phyloP scores from a whole-genome alignment of 2,888 invertebrate genomes.

The Drosophila setosimentum region DNA sequence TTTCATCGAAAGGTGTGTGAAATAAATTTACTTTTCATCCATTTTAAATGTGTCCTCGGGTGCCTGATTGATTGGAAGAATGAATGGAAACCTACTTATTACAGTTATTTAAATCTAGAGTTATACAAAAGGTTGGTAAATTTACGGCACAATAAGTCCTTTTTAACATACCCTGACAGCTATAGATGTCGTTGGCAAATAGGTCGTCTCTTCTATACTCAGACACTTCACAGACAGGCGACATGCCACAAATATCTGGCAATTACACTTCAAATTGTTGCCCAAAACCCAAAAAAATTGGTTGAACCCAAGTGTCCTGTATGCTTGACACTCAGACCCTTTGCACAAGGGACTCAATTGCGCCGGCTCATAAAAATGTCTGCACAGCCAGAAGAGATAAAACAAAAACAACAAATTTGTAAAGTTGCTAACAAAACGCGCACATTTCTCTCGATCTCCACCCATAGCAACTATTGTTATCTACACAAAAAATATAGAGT shows the following conservation, averaged over 20 bases:
- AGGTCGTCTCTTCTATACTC: constrained; percentile 3
- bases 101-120: constrained; percentile 1
- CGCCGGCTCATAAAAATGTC: constrained; percentile 72
- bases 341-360: constrained; percentile 18
- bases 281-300: constrained; percentile 42
- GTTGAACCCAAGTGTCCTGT: constrained; percentile 19
- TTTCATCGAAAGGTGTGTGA: constrained; percentile 32
- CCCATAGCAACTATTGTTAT: constrained; percentile 51
- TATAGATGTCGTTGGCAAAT: constrained; percentile 50
- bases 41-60: constrained; percentile 29
- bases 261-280: constrained; percentile 54
- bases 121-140: constrained; percentile 1
- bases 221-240: constrained; percentile 41
- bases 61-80: constrained; percentile 58
- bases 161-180: constrained; percentile 20
- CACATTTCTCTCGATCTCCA: constrained; percentile 2
- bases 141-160: constrained; percentile 22
- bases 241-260: constrained; percentile 53
- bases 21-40: constrained; percentile 45
- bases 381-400: constrained; percentile 46
- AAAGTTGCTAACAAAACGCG: constrained; percentile 46
- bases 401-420: constrained; percentile 43
- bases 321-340: constrained; percentile 46
- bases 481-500: constrained; percentile 31
- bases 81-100: constrained; percentile 5